Evolutionary conservation across 2,113 vertebrate genomes (phyloP).

Genomic region (Irena cyanogastra): DNA sequence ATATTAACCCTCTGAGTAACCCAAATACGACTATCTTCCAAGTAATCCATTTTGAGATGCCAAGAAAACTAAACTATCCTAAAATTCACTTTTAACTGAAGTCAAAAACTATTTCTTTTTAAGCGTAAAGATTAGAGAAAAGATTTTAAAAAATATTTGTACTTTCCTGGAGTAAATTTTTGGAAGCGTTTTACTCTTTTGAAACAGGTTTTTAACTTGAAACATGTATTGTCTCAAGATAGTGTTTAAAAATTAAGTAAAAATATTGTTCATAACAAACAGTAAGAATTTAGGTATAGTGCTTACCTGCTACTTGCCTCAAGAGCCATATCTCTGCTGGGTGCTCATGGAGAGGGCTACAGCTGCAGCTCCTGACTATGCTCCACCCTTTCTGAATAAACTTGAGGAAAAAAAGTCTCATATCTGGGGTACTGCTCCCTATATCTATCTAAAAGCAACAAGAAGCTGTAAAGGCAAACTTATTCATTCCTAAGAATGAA

Average conservation of each 20-base stretch:
- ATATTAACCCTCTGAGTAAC: not conserved
- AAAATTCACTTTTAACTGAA: not conserved
- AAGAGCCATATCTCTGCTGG: not conserved
- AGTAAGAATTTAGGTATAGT: not conserved
- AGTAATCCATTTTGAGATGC: not conserved
- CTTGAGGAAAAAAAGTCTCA: not conserved
- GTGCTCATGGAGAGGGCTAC: not conserved
- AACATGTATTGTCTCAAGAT: not conserved
- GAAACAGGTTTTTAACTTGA: not conserved
- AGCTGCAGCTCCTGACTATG: not conserved
- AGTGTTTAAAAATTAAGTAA: not conserved
- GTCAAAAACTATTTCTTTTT: not conserved
- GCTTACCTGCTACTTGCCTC: not conserved
- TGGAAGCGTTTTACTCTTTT: not conserved
- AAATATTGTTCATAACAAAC: accelerated
- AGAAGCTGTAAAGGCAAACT: not conserved
- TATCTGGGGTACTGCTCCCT: not conserved
- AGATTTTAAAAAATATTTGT: not conserved
- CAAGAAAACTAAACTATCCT: not conserved
- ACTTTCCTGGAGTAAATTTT: not conserved
- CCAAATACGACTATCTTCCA: not conserved
- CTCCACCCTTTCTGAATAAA: not conserved
- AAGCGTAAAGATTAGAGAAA: not conserved
- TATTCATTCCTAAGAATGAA: not conserved
- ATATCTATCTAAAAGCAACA: not conserved